Evolutionary conservation across 2,888 invertebrate species (phyloP), one percentile per base, ranked within the genome.

Genomic region (Allacma fusca): DNA sequence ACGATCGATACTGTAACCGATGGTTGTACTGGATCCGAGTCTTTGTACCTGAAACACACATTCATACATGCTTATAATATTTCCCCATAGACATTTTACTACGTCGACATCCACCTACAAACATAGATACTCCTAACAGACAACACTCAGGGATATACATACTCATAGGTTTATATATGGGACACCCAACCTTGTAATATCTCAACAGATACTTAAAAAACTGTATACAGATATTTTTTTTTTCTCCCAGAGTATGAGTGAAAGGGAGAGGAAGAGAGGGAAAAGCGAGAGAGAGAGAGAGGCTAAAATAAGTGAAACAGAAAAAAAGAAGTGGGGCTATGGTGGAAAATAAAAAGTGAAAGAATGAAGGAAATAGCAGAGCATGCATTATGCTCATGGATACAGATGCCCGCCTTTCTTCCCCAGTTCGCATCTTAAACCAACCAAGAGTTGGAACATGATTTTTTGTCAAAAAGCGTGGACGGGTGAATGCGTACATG

Each of bases 1-100:
- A 95, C 94, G 86, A 96, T 94, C 86, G 81, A 81, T 82, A 84
- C 78, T 73, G 83, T 83, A 59, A 82, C 81, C 62, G 84, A 82
- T 75, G 83, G 84, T 73, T 84, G 84, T 67, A 84, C 84, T n/a
- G 84, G 81, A 77, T 84, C 83, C 74, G 84, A 81, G 80, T 83
- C 84, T 79, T 83, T 83, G 81, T 83, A 84, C 84, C 84, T 84
- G 80, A 34, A 77, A 77, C 16, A 44, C 72, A 43, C n/a, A 59
- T n/a, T 40, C 16, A 72, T 28, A 16, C 21, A 50, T 13, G 64
- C n/a, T 12, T 72, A 57, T 44, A 40, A 50, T 72, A 12, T 50
- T 50, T 50, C n/a, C 19, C 9, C n/a, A n/a, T 24, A 23, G 59
- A 23, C 23, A 7, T 23, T 23, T 12, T 21, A 2, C 59, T 21